Evolutionary conservation across 2,888 invertebrate genomes (phyloP).

Genomic region (Phania funesta): DNA sequence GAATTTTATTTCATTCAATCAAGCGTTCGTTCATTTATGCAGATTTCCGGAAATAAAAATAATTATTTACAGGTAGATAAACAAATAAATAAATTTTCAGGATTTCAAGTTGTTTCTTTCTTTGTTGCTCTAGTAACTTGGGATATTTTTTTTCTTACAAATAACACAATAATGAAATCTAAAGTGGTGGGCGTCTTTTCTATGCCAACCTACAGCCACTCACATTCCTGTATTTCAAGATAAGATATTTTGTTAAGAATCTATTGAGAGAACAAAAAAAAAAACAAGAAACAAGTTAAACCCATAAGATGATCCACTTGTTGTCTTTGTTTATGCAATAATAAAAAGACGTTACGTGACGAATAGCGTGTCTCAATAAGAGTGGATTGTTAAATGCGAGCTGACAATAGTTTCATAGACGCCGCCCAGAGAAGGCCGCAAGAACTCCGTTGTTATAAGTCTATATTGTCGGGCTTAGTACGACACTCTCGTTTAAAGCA

Average conservation of each 20-base stretch:
- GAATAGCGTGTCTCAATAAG: too few relatives aligned
- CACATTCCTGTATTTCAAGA: background rate
- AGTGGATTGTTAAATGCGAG: too few relatives aligned
- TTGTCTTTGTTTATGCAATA: too few relatives aligned
- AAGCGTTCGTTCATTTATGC: constrained; percentile 27
- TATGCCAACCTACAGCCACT: background rate
- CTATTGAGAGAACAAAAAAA: background rate
- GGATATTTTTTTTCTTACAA: background rate
- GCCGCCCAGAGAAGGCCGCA: too few relatives aligned
- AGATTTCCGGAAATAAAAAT: constrained; percentile 57
- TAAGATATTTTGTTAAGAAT: background rate
- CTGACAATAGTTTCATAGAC: too few relatives aligned
- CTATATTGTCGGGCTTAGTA: too few relatives aligned
- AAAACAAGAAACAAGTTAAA: too few relatives aligned
- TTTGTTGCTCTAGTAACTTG: background rate
- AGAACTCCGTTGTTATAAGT: too few relatives aligned
- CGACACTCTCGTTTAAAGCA: too few relatives aligned
- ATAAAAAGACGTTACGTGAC: too few relatives aligned
- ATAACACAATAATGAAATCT: constrained; percentile 39
- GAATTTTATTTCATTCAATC: constrained; percentile 23
- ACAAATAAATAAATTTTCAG: constrained; percentile 63
- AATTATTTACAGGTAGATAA: constrained; percentile 64
- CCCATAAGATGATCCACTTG: too few relatives aligned
- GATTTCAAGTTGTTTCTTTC: constrained; percentile 41
- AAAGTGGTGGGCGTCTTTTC: constrained; percentile 46